These are phyloP conservation scores for Dendrocincla tyrannina DNA, from an alignment of 2,797 vertebrate species.

Conservation along the genomic window DNA sequence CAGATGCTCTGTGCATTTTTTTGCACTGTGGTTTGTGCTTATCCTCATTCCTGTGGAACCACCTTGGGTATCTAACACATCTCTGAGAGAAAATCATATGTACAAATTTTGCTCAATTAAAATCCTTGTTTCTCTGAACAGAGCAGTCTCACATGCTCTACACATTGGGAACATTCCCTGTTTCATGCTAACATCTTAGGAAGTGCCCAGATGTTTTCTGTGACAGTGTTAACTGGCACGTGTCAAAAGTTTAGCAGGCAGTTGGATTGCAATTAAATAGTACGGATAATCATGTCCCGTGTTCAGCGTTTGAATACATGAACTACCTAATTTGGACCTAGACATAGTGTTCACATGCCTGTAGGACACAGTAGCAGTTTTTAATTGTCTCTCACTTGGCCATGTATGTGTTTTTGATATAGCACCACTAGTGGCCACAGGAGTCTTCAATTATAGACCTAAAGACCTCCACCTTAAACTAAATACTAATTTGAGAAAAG, in stretches of 20 bases:
- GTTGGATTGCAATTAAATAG: not conserved
- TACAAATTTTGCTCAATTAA: not conserved
- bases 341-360: not conserved
- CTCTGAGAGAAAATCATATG: not conserved
- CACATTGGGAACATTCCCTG: not conserved
- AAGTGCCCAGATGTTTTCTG: not conserved
- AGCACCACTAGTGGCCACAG: not conserved
- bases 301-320: not conserved
- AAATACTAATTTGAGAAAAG: not conserved
- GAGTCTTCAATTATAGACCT: not conserved
- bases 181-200: not conserved
- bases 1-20: not conserved
- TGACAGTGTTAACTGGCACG: not conserved
- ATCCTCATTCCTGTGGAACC: not conserved
- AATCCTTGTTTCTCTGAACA: not conserved
- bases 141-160: not conserved
- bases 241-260: not conserved
- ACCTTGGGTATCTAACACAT: not conserved
- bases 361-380: not conserved
- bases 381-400: not conserved
- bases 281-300: not conserved
- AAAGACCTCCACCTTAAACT: not conserved
- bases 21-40: not conserved
- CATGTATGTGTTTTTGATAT: rapidly evolving
- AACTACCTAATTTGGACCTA: not conserved